Percentiles rank a stretch among this genome's conserved stretches.
phyloP scores from a whole-genome alignment of 2,113 vertebrate genomes.

The Chloropsis hardwickii region DNA sequence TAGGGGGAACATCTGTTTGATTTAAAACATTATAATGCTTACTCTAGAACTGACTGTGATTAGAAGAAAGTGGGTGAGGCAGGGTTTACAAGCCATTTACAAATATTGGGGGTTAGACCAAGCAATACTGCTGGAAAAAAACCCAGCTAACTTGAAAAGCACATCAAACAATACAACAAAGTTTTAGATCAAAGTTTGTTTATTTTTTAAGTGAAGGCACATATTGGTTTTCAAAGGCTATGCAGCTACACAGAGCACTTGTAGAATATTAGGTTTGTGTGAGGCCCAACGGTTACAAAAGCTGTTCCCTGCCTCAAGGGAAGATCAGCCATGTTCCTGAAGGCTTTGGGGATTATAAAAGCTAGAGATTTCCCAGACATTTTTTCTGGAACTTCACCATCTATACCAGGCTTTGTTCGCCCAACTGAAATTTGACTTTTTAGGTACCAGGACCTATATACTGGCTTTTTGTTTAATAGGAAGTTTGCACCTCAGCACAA shows the following conservation, averaged over 20 bases:
- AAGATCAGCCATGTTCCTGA: background rate
- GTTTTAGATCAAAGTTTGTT: constrained; percentile 14
- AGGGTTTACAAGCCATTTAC: background rate
- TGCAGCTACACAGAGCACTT: background rate
- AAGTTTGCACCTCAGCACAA: background rate
- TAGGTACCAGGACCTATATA: background rate
- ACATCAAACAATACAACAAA: background rate
- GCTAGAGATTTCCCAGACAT: background rate
- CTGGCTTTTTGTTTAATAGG: background rate
- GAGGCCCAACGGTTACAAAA: background rate
- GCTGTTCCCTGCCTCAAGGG: background rate
- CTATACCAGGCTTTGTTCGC: background rate
- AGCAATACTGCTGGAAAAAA: background rate
- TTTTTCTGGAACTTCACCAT: background rate
- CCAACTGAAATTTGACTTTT: background rate
- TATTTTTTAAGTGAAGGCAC: background rate
- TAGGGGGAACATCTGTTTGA: background rate
- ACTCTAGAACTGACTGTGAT: background rate
- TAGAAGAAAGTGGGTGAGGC: background rate
- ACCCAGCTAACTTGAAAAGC: background rate
- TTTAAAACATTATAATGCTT: background rate
- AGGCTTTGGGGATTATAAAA: background rate
- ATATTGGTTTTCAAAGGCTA: constrained; percentile 7
- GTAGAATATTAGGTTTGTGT: background rate
- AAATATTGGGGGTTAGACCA: background rate